A percentile compares a stretch with the other conserved stretches of the same genome.
Evolutionary conservation across 1,140 invertebrate genomes (phyloP).

Genomic region (Hetaerina americana): DNA sequence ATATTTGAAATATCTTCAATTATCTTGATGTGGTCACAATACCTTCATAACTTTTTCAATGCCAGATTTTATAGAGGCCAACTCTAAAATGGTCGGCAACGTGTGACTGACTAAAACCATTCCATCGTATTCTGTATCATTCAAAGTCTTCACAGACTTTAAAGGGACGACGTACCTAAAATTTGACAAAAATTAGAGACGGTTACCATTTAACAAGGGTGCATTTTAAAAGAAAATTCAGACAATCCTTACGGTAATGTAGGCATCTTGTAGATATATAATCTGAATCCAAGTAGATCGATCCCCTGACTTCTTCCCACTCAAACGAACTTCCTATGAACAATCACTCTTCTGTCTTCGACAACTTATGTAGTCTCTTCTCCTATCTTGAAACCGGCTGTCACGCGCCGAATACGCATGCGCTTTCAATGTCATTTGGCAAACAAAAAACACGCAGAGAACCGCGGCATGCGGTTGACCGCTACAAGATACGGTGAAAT

Average conservation of each 20-base stretch:
- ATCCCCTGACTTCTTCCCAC: too few relatives aligned
- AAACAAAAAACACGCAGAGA: background rate
- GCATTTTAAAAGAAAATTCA: too few relatives aligned
- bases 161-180: background rate
- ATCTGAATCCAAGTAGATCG: too few relatives aligned
- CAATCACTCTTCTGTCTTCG: too few relatives aligned
- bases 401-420: background rate
- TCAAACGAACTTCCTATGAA: too few relatives aligned
- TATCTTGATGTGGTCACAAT: background rate
- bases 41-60: background rate
- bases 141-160: background rate
- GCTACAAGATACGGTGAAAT: too few relatives aligned
- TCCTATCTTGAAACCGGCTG: background rate
- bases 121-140: background rate
- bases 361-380: too few relatives aligned
- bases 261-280: too few relatives aligned
- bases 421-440: background rate
- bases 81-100: background rate
- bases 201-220: too few relatives aligned
- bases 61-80: background rate
- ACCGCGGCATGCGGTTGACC: background rate
- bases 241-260: background rate
- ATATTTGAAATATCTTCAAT: background rate
- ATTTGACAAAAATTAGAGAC: too few relatives aligned
- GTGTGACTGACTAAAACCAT: background rate